Percentiles rank a stretch among this genome's conserved stretches.
Evolutionary conservation across 2,113 vertebrate species (phyloP).

Genomic region (Prionailurus viverrinus): DNA sequence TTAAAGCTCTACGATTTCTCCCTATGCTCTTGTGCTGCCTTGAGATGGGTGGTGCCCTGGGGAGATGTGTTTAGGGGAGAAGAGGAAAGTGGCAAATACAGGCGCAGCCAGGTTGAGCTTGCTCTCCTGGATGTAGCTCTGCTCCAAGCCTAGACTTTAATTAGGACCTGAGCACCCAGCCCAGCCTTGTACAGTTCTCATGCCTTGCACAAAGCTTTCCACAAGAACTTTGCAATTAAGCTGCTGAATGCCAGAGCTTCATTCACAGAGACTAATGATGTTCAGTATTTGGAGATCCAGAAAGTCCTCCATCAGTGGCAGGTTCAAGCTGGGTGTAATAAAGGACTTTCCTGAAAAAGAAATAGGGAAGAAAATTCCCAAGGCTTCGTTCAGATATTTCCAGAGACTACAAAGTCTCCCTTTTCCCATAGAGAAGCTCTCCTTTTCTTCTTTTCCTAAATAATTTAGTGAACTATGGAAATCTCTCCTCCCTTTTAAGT

Average conservation of each 20-base stretch:
- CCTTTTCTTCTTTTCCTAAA: not conserved
- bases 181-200: not conserved
- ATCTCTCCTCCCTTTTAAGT: not conserved
- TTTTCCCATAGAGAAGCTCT: not conserved
- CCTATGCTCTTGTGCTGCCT: not conserved
- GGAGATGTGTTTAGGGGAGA: not conserved
- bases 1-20: not conserved
- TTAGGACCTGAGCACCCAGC: not conserved
- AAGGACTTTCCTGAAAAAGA: conserved; percentile 20
- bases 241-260: not conserved
- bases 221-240: not conserved
- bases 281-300: not conserved
- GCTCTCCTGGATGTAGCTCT: not conserved
- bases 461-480: not conserved
- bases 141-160: not conserved
- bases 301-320: not conserved
- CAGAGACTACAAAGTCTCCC: not conserved
- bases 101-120: not conserved
- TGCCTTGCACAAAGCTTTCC: not conserved
- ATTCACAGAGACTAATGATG: not conserved
- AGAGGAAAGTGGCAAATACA: not conserved
- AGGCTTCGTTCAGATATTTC: not conserved
- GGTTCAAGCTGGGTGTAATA: not conserved
- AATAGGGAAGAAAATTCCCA: not conserved
- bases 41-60: not conserved